phyloP scores from a whole-genome alignment of 2,888 invertebrate genomes.

The Callimorpha dominula region DNA sequence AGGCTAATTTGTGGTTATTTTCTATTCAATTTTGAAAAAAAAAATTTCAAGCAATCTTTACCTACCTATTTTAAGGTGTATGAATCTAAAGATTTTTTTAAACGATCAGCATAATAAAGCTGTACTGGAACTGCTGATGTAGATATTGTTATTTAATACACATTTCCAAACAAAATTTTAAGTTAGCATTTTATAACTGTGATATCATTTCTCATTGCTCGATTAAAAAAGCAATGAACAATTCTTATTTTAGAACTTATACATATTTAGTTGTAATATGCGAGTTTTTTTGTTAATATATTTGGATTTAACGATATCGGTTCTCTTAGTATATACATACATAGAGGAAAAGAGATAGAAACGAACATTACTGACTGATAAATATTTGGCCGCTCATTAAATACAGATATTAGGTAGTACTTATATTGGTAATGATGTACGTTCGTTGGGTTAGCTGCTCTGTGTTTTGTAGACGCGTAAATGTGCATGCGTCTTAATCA shows the following conservation, averaged over 20 bases:
- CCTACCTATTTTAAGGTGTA: not conserved
- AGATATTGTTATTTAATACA: not conserved
- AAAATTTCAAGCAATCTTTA: not conserved
- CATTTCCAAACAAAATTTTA: not conserved
- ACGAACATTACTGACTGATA: slow-evolving; percentile 1
- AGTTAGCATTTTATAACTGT: not conserved
- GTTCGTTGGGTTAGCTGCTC: slow-evolving; percentile 9
- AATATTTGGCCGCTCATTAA: not conserved
- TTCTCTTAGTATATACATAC: not conserved
- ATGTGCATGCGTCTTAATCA: slow-evolving; percentile 30
- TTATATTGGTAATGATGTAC: not conserved
- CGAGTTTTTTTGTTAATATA: not conserved
- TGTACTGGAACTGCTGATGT: not conserved
- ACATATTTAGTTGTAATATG: not conserved
- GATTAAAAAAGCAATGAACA: not conserved
- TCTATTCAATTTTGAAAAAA: not conserved
- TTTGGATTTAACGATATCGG: not conserved
- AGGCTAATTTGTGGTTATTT: not conserved
- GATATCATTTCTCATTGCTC: not conserved
- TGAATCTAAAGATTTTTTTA: not conserved
- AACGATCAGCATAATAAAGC: not conserved
- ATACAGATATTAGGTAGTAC: not conserved
- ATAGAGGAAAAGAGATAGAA: not conserved
- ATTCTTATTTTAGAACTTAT: not conserved
- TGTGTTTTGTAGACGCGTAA: slow-evolving; percentile 12